phyloP scores from a whole-genome alignment of 2,888 invertebrate species.

The Lochmaea capreae region DNA sequence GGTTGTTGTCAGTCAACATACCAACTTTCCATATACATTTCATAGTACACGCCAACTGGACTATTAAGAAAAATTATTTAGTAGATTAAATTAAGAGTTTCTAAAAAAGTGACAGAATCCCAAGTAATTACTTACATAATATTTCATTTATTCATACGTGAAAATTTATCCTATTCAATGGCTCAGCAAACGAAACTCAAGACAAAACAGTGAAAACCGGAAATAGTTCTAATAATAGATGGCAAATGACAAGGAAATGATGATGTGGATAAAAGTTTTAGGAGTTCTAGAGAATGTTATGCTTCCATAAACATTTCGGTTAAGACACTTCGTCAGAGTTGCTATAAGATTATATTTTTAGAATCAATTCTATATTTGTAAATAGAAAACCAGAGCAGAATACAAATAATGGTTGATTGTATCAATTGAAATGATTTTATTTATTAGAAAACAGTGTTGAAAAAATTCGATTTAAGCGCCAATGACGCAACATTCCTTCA shows the following conservation, averaged over 20 bases:
- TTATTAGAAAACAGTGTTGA: too few species aligned
- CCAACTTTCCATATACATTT: too few species aligned
- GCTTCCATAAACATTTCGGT: constrained; percentile 27
- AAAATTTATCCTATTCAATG: not conserved
- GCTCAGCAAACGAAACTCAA: not conserved
- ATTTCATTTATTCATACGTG: not conserved
- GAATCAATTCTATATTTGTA: constrained; percentile 11
- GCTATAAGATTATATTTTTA: constrained; percentile 15
- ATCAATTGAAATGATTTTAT: too few species aligned
- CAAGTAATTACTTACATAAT: not conserved
- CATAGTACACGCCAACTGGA: too few species aligned
- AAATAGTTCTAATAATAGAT: constrained; percentile 16
- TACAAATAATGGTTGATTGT: not conserved
- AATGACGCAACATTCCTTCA: too few species aligned
- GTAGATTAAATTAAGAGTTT: too few species aligned
- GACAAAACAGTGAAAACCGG: constrained; percentile 13
- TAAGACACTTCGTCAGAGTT: constrained; percentile 19
- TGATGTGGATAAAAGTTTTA: constrained; percentile 28
- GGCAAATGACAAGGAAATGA: constrained; percentile 25
- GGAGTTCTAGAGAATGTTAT: constrained; percentile 21
- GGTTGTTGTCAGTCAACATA: too few species aligned
- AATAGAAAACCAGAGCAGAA: not conserved
- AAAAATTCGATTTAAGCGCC: too few species aligned
- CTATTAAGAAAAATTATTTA: too few species aligned
- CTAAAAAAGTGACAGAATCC: not conserved